Evolutionary conservation across 2,888 invertebrate species (phyloP).

Genomic region (Nephrotoma guestfalica): DNA sequence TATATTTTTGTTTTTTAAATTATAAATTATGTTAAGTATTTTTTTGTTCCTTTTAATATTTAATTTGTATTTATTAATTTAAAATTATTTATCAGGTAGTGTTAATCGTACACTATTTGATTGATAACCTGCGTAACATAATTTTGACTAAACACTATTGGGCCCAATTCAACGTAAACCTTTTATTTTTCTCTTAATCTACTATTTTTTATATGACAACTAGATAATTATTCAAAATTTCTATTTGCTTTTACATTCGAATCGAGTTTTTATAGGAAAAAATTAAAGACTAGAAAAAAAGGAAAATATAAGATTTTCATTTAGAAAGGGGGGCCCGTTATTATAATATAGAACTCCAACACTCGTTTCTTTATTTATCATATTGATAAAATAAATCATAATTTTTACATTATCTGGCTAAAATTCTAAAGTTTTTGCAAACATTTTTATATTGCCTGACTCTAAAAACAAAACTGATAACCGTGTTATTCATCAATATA

Average conservation of each 20-base stretch:
- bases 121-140: neutral
- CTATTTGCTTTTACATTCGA: no score
- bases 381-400: neutral
- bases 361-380: neutral
- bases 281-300: no score
- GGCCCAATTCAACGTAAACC: no score
- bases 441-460: neutral
- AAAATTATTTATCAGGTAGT: neutral
- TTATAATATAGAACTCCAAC: neutral
- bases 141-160: neutral
- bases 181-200: no score
- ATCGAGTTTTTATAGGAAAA: no score
- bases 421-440: neutral
- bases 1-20: neutral
- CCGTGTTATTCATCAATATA: neutral
- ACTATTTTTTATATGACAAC: no score
- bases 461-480: neutral
- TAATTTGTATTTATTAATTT: neutral
- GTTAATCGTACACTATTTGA: neutral
- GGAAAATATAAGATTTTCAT: no score
- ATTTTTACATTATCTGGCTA: neutral
- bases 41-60: neutral
- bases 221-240: no score
- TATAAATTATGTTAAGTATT: neutral
- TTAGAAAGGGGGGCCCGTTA: no score